These are phyloP conservation scores for Pasiphila rectangulata DNA, from an alignment of 2,888 invertebrate species.

Conservation along the genomic window DNA sequence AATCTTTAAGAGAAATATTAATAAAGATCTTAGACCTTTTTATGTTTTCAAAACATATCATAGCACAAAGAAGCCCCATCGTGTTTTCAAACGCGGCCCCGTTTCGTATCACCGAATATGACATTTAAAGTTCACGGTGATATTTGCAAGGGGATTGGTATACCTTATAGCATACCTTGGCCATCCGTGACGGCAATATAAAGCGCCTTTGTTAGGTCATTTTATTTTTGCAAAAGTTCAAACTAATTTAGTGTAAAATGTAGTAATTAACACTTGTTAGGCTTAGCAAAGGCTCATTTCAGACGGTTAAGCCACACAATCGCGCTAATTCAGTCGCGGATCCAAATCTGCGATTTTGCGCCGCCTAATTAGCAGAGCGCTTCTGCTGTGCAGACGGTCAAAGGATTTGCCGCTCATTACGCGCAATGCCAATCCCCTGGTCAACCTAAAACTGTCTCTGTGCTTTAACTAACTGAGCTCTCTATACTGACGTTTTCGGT, in stretches of 20 bases:
- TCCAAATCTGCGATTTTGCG: conserved; percentile 69
- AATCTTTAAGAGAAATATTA: no score
- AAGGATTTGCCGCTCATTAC: conserved; percentile 77
- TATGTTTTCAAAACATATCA: no score
- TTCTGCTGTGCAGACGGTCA: conserved; percentile 68
- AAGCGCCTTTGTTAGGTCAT: conserved; percentile 14
- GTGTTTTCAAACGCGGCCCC: conserved; percentile 36
- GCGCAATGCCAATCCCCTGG: conserved; percentile 52
- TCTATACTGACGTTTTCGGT: conserved; percentile 37
- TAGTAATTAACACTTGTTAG: conserved; percentile 38
- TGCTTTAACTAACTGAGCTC: conserved; percentile 53
- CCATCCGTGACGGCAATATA: conserved; percentile 42
- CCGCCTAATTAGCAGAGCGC: conserved; percentile 75
- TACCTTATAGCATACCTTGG: conserved; percentile 29
- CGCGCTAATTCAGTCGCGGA: conserved; percentile 71
- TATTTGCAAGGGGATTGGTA: conserved; percentile 54
- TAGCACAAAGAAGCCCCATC: not conserved
- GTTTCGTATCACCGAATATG: conserved; percentile 48
- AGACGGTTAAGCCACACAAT: conserved; percentile 62
- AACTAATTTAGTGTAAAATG: conserved; percentile 4
- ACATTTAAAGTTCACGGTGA: conserved; percentile 77
- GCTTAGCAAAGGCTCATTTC: conserved; percentile 42
- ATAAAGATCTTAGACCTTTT: no score
- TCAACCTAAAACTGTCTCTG: conserved; percentile 55
- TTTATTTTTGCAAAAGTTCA: conserved; percentile 16